Conservation (phyloP, 2,797 vertebrate genomes). For the Xerus rutilus region DNA sequence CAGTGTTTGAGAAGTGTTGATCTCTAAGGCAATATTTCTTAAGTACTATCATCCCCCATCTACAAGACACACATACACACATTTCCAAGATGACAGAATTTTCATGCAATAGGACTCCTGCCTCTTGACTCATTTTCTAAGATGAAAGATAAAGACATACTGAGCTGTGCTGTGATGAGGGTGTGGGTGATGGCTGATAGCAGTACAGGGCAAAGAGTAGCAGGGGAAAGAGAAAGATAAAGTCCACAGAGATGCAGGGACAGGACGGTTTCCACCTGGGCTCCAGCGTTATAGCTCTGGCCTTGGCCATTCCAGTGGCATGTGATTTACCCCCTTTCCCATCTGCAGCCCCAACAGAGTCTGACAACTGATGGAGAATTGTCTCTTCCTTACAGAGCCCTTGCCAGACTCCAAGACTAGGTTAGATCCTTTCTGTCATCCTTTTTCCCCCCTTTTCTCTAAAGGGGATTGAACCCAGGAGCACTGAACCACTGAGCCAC, state of each 20-base stretch:
- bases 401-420: not conserved
- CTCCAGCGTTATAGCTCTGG: not conserved
- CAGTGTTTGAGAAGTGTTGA: not conserved
- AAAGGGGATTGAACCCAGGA: too few relatives aligned
- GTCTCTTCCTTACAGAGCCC: slow-evolving; percentile 10
- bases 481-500: too few relatives aligned
- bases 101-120: not conserved
- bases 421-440: not conserved
- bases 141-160: slow-evolving; percentile 32
- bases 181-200: not conserved
- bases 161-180: not conserved
- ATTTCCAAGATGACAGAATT: slow-evolving; percentile 33
- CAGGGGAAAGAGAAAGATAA: not conserved
- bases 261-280: not conserved
- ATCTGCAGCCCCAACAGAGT: not conserved
- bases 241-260: not conserved
- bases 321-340: not conserved
- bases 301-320: not conserved
- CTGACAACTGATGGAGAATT: not conserved
- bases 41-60: not conserved
- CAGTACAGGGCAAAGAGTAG: not conserved
- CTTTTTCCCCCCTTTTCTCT: not conserved
- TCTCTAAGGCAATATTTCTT: slow-evolving; percentile 60
- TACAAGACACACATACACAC: not conserved
- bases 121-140: slow-evolving; percentile 58